Conservation (phyloP, 1,140 invertebrate genomes). For the Bombus impatiens region DNA sequence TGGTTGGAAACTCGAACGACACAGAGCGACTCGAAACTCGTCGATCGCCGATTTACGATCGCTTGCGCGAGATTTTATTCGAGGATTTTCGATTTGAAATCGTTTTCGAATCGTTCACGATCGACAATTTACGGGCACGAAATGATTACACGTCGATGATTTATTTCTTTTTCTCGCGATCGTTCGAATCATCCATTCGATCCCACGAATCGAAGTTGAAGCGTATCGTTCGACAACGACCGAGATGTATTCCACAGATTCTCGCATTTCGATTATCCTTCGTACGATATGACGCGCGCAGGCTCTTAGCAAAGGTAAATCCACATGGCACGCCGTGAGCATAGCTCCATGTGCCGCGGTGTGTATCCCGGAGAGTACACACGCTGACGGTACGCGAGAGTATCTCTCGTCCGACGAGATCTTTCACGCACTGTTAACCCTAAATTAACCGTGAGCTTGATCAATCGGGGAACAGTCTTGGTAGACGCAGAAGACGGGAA, state of each 20-base stretch:
- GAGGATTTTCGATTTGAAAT: neutral
- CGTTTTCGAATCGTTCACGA: too few relatives aligned
- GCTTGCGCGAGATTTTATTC: neutral
- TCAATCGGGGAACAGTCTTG: conserved; percentile 18
- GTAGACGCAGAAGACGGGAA: conserved; percentile 1
- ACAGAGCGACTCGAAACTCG: neutral
- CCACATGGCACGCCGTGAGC: conserved; percentile 31
- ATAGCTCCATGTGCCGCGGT: too few relatives aligned
- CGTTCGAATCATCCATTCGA: conserved; percentile 24
- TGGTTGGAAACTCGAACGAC: conserved; percentile 12
- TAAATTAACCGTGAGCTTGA: conserved; percentile 35
- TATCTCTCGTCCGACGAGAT: conserved; percentile 37
- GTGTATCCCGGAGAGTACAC: neutral
- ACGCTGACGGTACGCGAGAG: neutral
- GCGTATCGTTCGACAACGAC: neutral
- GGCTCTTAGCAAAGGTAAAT: neutral
- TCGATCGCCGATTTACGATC: neutral
- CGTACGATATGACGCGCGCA: neutral
- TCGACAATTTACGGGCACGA: neutral
- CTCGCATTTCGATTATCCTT: too few relatives aligned
- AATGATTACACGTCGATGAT: neutral
- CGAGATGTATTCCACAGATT: neutral
- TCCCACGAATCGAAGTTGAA: conserved; percentile 1
- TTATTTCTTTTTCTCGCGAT: too few relatives aligned
- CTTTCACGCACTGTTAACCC: conserved; percentile 26